Evolutionary conservation across 2,113 vertebrate species (phyloP).

Genomic region (Cyanoderma ruficeps): DNA sequence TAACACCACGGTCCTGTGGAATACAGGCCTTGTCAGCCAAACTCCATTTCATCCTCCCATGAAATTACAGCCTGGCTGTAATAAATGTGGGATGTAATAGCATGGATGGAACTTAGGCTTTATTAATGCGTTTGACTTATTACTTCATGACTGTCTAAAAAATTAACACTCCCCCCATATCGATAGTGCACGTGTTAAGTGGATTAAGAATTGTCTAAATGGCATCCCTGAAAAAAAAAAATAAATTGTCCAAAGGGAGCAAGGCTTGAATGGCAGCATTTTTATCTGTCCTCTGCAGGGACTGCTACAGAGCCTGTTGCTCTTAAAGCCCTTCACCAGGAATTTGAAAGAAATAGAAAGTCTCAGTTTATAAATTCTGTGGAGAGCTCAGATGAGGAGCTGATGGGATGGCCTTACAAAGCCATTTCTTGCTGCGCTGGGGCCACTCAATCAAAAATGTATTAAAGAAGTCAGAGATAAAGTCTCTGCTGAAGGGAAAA

Average conservation of each 20-base stretch:
- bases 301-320: neutral
- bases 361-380: neutral
- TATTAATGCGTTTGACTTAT: conserved; percentile 46
- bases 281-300: conserved; percentile 50
- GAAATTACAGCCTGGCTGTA: conserved; percentile 48
- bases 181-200: conserved; percentile 11
- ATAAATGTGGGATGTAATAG: conserved; percentile 55
- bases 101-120: conserved; percentile 22
- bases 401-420: neutral
- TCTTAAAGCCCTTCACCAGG: neutral
- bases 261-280: conserved; percentile 4
- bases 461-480: neutral
- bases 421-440: rapidly evolving
- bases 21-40: conserved; percentile 25
- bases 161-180: conserved; percentile 46
- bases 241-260: neutral
- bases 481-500: neutral
- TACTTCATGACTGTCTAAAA: conserved; percentile 61
- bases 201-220: conserved; percentile 48
- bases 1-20: neutral
- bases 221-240: conserved; percentile 29
- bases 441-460: neutral
- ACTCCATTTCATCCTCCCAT: conserved; percentile 19
- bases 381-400: neutral
- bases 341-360: neutral